Evolutionary conservation across 2,888 invertebrate species (phyloP), one percentile per base, ranked within the genome.

Genomic region (Dioctria rufipes): DNA sequence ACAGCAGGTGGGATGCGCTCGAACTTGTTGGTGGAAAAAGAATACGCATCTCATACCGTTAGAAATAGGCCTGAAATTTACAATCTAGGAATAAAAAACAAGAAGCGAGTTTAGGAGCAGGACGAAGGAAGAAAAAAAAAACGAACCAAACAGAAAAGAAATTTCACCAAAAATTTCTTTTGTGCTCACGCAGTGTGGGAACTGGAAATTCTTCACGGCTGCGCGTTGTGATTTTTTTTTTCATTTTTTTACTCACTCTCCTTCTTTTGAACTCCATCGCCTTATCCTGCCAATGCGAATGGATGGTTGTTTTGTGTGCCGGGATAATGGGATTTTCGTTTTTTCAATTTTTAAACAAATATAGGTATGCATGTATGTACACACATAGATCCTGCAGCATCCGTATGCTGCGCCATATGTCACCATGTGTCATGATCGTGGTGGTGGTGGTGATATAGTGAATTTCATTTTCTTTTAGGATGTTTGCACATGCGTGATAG

Each of bases 151-250:
- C 37, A 37, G 40, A 77, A 77, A 77, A 63, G 49, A 77, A 75
- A 75, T 75, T 75, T 75, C 73, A 75, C 73, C 73, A 75, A 75
- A 75, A 75, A 75, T 75, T 75, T 60, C 73, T 75, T 60, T 75
- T 75, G 73, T 75, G 11, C 60, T 75, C 25, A 25, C 73, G 43
- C 58, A 75, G 73, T 75, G 73, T 75, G 73, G 73, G 73, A 75
- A 75, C 73, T 42, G 43, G 40, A 75, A 75, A 75, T 75, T 75
- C 39, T 49, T 75, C 60, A 42, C 73, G 58, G 58, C 39, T 11
- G 3, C 42, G 73, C 49, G 60, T 60, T 13, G 73, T n/a, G 42
- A 13, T 75, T 75, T 71, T 75, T 75, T 75, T 43, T 75, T 60
- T 37, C 6, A 5, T 37, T 5, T n/a, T 63, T 25, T 63, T 39